These are phyloP conservation scores for Styela clava DNA, from an alignment of 23 tunicate species.

Conservation along the genomic window DNA sequence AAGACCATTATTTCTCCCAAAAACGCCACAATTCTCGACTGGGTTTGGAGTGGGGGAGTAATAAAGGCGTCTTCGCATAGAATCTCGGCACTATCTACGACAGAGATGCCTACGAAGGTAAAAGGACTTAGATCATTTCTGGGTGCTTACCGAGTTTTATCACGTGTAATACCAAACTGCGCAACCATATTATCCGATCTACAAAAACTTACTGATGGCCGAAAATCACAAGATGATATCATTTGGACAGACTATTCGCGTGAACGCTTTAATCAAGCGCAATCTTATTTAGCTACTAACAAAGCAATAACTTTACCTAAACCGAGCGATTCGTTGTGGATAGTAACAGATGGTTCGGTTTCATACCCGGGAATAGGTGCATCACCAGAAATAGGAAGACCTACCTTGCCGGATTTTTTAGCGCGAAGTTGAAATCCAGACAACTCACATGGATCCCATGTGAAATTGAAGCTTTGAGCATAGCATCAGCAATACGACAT, in stretches of 20 bases:
- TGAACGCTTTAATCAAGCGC: not conserved
- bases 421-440: not conserved
- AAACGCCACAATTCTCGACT: too few relatives aligned
- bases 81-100: not conserved
- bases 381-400: not conserved
- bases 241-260: not conserved
- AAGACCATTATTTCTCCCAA: too few relatives aligned
- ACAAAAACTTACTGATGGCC: too few relatives aligned
- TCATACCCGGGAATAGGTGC: not conserved
- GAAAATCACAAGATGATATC: not conserved
- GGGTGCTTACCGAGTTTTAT: not conserved
- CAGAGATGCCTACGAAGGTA: not conserved
- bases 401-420: not conserved
- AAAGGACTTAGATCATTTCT: not conserved
- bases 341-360: not conserved
- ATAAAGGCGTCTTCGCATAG: not conserved
- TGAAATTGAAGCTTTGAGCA: slow-evolving; percentile 4
- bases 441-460: not conserved
- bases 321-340: not conserved
- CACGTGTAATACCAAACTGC: not conserved
- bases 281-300: not conserved
- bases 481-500: not conserved
- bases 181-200: too few relatives aligned
- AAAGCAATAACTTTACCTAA: not conserved
- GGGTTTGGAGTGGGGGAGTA: not conserved